Conservation (phyloP, 2,888 invertebrate genomes). For the Nephrocerus scutellatus region DNA sequence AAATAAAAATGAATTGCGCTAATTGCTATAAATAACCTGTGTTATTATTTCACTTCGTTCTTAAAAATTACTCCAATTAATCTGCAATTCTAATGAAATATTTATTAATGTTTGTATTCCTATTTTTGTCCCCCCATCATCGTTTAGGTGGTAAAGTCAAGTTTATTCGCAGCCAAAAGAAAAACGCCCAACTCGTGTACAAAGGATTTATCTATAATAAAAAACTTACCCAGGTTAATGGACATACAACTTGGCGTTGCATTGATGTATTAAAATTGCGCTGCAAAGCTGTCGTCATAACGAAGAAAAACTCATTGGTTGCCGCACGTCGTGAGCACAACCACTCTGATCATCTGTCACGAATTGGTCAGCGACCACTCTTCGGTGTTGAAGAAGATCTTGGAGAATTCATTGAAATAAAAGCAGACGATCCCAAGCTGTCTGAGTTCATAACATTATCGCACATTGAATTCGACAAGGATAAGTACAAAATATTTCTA, state of each 20-base stretch:
- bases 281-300: constrained; percentile 47
- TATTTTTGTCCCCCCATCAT: too few species aligned
- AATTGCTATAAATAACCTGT: too few species aligned
- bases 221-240: constrained; percentile 48
- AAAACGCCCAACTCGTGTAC: constrained; percentile 48
- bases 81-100: too few species aligned
- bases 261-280: constrained; percentile 44
- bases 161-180: constrained; percentile 49
- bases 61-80: too few species aligned
- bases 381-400: constrained; percentile 44
- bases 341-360: constrained; percentile 37
- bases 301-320: constrained; percentile 39
- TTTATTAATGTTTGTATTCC: too few species aligned
- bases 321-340: constrained; percentile 41
- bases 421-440: constrained; percentile 39
- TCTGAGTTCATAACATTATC: constrained; percentile 37
- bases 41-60: not conserved
- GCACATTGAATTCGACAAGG: constrained; percentile 40
- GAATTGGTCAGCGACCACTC: constrained; percentile 43
- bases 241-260: constrained; percentile 48
- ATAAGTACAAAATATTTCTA: constrained; percentile 39
- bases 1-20: too few species aligned
- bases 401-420: constrained; percentile 44
- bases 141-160: constrained; percentile 36
- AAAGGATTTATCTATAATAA: constrained; percentile 47